Evolutionary conservation across 2,888 invertebrate genomes (phyloP).

Genomic region (Erpobdella octoculata): DNA sequence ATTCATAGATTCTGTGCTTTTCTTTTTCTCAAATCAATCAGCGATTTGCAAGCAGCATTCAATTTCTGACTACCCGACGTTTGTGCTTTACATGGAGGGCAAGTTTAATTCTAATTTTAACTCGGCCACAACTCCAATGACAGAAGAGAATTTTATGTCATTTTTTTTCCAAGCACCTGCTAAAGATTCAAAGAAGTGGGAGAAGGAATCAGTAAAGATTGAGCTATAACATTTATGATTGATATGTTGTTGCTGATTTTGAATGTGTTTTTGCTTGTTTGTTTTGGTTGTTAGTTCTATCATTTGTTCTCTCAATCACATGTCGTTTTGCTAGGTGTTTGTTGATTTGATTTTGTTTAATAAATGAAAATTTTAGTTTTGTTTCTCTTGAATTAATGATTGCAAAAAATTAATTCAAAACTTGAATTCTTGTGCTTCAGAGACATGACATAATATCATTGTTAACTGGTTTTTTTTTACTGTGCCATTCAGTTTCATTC

Average conservation of each 20-base stretch:
- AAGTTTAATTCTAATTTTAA: constrained; percentile 62
- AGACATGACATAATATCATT: too few species aligned
- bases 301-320: too few species aligned
- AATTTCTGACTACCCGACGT: constrained; percentile 75
- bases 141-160: not conserved
- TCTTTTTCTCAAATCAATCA: constrained; percentile 33
- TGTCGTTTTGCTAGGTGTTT: too few species aligned
- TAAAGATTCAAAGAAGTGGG: not conserved
- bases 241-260: not conserved
- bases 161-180: too few species aligned
- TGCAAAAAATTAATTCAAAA: too few species aligned
- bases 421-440: too few species aligned
- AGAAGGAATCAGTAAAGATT: not conserved
- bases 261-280: not conserved
- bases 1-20: not conserved
- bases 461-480: too few species aligned
- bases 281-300: not conserved
- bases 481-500: too few species aligned
- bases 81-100: constrained; percentile 75
- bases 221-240: constrained; percentile 2
- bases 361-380: too few species aligned
- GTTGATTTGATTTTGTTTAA: too few species aligned
- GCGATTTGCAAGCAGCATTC: constrained; percentile 62
- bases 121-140: constrained; percentile 54
- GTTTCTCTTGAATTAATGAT: too few species aligned